Percentiles rank a stretch among this genome's conserved stretches.
These are phyloP conservation scores for Loris lydekkerianus DNA, from an alignment of 2,797 vertebrate genomes.

Conservation along the genomic window DNA sequence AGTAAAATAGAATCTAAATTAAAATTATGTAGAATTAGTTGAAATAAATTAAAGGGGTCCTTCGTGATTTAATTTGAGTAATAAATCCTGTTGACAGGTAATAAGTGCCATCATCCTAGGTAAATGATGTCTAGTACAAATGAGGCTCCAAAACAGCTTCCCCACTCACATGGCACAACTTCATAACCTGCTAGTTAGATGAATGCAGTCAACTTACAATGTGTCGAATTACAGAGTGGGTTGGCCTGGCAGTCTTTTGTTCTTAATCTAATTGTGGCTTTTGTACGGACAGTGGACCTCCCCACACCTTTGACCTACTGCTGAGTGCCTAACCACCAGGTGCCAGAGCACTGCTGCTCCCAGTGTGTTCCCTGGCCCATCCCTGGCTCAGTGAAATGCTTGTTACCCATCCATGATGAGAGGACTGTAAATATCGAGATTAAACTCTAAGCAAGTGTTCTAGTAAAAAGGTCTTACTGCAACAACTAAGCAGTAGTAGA, in stretches of 20 bases:
- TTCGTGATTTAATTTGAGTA: slow-evolving; percentile 50
- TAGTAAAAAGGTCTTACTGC: neutral
- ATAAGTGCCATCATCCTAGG: neutral
- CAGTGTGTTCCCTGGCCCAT: neutral
- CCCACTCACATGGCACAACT: neutral
- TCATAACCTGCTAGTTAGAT: neutral
- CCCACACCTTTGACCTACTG: neutral
- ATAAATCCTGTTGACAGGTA: neutral
- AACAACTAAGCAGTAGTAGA: neutral
- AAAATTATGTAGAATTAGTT: neutral
- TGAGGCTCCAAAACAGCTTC: neutral
- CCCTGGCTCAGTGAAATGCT: neutral
- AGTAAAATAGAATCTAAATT: slow-evolving; percentile 2
- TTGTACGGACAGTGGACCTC: neutral
- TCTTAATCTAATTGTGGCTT: slow-evolving; percentile 30
- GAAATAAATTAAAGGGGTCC: neutral
- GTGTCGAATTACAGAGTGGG: neutral
- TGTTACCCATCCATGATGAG: neutral
- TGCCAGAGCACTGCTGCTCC: neutral
- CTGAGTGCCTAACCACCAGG: neutral
- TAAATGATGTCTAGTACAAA: neutral
- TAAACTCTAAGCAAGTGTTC: neutral
- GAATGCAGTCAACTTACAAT: neutral
- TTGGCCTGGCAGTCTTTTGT: neutral
- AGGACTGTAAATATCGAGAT: neutral